Evolutionary conservation across 2,113 vertebrate genomes (phyloP).

Genomic region (Circaetus gallicus): DNA sequence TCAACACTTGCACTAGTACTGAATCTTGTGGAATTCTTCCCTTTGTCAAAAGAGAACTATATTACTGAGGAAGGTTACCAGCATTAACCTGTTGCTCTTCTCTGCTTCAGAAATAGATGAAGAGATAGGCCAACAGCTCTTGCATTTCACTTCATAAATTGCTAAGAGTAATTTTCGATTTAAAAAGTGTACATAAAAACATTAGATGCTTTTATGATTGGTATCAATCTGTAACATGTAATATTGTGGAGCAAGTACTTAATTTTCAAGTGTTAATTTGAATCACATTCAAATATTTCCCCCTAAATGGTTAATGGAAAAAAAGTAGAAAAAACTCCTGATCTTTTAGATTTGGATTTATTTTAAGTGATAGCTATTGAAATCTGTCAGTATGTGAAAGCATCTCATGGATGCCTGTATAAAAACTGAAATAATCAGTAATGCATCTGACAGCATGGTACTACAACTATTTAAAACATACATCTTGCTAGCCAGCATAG

Average conservation of each 20-base stretch:
- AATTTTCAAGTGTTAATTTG: background rate
- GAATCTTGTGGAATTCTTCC: background rate
- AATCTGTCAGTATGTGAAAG: background rate
- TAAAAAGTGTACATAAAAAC: background rate
- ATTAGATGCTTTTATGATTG: background rate
- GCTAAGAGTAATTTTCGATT: background rate
- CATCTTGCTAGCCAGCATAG: background rate
- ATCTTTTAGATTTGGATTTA: background rate
- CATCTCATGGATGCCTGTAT: background rate
- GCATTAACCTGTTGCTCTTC: background rate
- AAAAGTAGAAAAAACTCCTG: background rate
- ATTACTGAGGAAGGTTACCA: background rate
- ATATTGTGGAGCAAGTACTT: background rate
- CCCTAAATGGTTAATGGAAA: background rate
- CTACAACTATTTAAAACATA: background rate
- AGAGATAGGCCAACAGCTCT: background rate
- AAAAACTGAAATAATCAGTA: background rate
- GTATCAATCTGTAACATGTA: background rate
- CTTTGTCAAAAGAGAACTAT: background rate
- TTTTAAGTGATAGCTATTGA: background rate
- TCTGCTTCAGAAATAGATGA: background rate
- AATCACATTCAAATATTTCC: background rate
- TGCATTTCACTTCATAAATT: background rate
- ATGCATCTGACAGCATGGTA: background rate
- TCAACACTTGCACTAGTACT: background rate